A percentile compares a stretch with the other conserved stretches of the same genome.
Conservation (phyloP, 2,797 vertebrate species). For the Geotrypetes seraphini region DNA sequence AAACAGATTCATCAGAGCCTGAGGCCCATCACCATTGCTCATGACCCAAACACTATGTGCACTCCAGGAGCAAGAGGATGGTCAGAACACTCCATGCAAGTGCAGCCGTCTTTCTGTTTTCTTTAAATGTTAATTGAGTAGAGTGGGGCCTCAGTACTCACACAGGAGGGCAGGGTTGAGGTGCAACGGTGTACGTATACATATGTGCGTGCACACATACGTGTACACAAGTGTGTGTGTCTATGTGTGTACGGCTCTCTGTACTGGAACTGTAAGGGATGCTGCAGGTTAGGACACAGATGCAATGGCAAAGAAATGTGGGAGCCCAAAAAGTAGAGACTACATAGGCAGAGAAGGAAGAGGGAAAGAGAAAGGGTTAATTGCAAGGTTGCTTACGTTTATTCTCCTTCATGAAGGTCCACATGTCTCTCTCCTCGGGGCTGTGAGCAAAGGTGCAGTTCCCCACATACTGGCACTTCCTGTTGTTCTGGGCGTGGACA, state of each 20-base stretch:
- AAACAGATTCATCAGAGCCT: neutral
- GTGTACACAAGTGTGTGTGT: too few species aligned
- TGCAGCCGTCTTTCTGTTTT: neutral
- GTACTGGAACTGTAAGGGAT: too few species aligned
- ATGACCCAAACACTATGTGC: neutral
- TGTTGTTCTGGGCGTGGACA: constrained; percentile 70
- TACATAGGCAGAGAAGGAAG: neutral
- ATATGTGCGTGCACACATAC: too few species aligned
- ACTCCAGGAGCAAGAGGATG: too few species aligned
- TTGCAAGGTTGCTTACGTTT: constrained; percentile 61
- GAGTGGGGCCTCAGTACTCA: neutral
- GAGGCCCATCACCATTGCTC: neutral
- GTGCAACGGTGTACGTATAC: neutral
- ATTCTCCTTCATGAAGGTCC: constrained; percentile 95
- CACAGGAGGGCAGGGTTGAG: neutral
- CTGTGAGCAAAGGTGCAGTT: constrained; percentile 91
- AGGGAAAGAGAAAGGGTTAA: neutral
- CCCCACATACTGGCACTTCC: constrained; percentile 76
- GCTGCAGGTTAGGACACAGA: too few species aligned
- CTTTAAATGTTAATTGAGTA: neutral
- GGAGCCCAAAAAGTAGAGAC: neutral
- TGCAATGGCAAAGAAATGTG: too few species aligned
- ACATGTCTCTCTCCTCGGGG: constrained; percentile 86
- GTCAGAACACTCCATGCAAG: too few species aligned
- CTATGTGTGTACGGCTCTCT: too few species aligned